Evolutionary conservation across 2,888 invertebrate species (phyloP).

Genomic region (Eurytoma adleriae): DNA sequence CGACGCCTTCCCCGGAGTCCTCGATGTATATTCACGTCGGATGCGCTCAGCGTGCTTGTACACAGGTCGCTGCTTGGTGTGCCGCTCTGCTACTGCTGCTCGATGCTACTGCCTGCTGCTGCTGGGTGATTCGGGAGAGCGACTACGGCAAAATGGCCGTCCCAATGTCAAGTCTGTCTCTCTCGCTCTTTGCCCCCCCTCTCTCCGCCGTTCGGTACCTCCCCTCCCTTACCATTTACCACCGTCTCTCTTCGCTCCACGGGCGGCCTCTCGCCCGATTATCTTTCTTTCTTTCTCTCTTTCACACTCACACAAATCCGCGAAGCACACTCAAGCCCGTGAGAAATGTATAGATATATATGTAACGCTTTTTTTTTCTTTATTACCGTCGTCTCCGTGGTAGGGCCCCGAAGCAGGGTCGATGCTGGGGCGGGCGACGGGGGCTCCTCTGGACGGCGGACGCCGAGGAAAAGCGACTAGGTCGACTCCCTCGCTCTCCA

Average conservation of each 20-base stretch:
- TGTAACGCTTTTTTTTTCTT: background rate
- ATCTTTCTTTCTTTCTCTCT: too few relatives aligned
- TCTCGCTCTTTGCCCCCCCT: conserved; percentile 24
- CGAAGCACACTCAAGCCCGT: too few relatives aligned
- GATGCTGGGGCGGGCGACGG: background rate
- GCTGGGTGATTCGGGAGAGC: conserved; percentile 36
- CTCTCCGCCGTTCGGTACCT: background rate
- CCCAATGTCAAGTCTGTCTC: conserved; percentile 53
- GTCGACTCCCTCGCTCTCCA: conserved; percentile 11
- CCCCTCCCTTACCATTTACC: background rate
- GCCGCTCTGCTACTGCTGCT: conserved; percentile 19
- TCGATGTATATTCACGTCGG: background rate
- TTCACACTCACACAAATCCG: too few relatives aligned
- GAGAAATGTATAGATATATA: too few relatives aligned
- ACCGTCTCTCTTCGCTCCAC: conserved; percentile 5
- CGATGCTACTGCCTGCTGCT: conserved; percentile 13
- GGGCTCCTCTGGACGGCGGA: too few relatives aligned
- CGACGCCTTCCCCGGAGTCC: background rate
- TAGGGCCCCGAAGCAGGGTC: background rate
- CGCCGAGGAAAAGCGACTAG: too few relatives aligned
- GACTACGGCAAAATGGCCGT: conserved; percentile 57
- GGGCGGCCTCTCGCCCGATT: background rate
- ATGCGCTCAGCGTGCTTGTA: background rate
- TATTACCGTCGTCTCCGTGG: background rate
- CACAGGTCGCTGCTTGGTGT: background rate